Evolutionary conservation across 2,797 vertebrate species (phyloP).

Genomic region (Siniperca scherzeri): DNA sequence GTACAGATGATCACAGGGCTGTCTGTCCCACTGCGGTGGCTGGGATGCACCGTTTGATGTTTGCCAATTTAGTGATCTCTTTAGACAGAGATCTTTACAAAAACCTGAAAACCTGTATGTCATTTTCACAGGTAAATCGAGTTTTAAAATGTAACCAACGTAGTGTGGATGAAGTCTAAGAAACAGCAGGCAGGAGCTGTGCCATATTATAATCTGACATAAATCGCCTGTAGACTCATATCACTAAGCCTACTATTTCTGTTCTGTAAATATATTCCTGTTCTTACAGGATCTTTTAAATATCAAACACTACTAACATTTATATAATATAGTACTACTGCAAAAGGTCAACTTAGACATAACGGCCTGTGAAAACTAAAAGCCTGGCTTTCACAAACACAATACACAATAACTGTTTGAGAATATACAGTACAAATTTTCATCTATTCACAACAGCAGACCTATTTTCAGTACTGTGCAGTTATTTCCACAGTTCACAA

Average conservation of each 20-base stretch:
- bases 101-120: background rate
- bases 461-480: background rate
- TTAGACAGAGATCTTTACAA: background rate
- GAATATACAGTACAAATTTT: background rate
- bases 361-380: rapidly evolving
- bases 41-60: background rate
- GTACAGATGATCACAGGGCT: background rate
- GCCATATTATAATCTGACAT: background rate
- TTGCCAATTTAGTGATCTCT: background rate
- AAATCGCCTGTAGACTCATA: background rate
- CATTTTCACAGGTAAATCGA: background rate
- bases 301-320: background rate
- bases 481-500: background rate
- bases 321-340: background rate
- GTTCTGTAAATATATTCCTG: background rate
- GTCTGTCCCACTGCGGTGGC: background rate
- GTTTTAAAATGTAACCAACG: background rate
- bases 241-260: no score
- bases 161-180: background rate
- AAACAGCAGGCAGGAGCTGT: background rate
- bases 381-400: background rate
- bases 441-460: background rate
- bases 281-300: background rate
- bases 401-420: background rate
- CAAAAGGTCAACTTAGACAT: background rate